These are phyloP conservation scores for Eumerus sabulonum DNA, from an alignment of 2,888 invertebrate species.

Conservation along the genomic window DNA sequence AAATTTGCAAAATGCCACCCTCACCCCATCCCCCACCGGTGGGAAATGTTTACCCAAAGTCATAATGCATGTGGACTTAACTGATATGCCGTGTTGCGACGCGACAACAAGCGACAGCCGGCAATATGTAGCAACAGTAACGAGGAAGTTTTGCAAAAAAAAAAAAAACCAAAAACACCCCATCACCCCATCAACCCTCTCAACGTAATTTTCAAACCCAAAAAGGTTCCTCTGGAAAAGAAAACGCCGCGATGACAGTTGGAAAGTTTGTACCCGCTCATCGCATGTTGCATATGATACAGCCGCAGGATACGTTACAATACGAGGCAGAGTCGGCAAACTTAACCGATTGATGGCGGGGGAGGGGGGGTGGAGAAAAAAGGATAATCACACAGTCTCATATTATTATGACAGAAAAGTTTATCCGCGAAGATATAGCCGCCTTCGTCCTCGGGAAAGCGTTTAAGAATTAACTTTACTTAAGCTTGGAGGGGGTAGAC, in stretches of 20 bases:
- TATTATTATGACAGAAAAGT: constrained; percentile 59
- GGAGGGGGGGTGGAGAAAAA: constrained; percentile 8
- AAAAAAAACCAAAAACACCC: not conserved
- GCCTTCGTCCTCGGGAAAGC: constrained; percentile 35
- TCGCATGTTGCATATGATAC: constrained; percentile 63
- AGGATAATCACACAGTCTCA: constrained; percentile 59
- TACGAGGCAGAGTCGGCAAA: not conserved
- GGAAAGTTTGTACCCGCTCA: constrained; percentile 38
- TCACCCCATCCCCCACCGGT: too few relatives aligned
- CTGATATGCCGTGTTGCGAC: constrained; percentile 31
- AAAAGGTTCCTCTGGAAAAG: constrained; percentile 41
- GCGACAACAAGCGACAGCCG: constrained; percentile 25
- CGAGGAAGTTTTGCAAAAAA: constrained; percentile 23
- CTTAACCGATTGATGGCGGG: too few relatives aligned
- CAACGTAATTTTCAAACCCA: constrained; percentile 62
- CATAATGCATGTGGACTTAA: constrained; percentile 61
- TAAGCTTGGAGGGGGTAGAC: constrained; percentile 27
- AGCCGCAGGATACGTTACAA: constrained; percentile 22
- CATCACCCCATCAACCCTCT: constrained; percentile 35
- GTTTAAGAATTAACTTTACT: constrained; percentile 57
- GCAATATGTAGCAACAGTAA: constrained; percentile 4
- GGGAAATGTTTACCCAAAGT: constrained; percentile 58
- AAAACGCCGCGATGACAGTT: constrained; percentile 21
- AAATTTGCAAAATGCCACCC: constrained; percentile 47
- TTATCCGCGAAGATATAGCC: constrained; percentile 10